A percentile compares a stretch with the other conserved stretches of the same genome.
phyloP scores from a whole-genome alignment of 2,888 invertebrate species.

The Cryptocheilus praepositus region DNA sequence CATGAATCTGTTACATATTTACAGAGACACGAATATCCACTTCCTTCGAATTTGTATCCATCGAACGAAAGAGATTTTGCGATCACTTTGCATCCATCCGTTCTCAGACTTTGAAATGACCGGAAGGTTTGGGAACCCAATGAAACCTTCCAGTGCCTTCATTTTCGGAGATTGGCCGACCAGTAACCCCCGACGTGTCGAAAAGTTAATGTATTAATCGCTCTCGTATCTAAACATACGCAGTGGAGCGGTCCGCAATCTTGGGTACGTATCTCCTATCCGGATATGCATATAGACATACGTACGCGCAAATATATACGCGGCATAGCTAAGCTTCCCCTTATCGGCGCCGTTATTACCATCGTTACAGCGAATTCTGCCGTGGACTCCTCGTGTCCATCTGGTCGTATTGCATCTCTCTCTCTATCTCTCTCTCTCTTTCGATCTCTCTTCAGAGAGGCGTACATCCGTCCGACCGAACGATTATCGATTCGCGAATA shows the following conservation, averaged over 20 bases:
- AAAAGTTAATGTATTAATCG: slow-evolving; percentile 10
- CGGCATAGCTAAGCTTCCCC: slow-evolving; percentile 12
- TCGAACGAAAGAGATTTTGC: too few relatives aligned
- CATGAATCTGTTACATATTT: slow-evolving; percentile 19
- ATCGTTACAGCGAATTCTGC: slow-evolving; percentile 24
- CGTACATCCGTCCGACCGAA: slow-evolving; percentile 23
- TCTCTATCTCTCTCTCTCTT: background rate
- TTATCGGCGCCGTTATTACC: slow-evolving; percentile 29
- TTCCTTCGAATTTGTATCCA: too few relatives aligned
- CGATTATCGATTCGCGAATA: slow-evolving; percentile 40
- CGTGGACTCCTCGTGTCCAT: slow-evolving; percentile 2
- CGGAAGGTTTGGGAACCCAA: too few relatives aligned
- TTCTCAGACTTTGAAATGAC: too few relatives aligned
- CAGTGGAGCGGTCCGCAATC: too few relatives aligned
- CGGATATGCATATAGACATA: too few relatives aligned
- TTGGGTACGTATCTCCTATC: too few relatives aligned
- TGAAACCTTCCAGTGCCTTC: background rate
- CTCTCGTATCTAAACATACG: too few relatives aligned
- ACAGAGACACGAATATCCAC: background rate
- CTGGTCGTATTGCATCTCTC: background rate
- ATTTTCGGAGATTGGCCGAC: slow-evolving; percentile 7
- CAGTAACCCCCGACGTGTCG: background rate
- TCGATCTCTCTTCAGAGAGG: background rate
- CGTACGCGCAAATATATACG: too few relatives aligned
- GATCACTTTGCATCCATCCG: too few relatives aligned